Conservation (phyloP, 2,797 vertebrate genomes). For the Tolypeutes matacus region DNA sequence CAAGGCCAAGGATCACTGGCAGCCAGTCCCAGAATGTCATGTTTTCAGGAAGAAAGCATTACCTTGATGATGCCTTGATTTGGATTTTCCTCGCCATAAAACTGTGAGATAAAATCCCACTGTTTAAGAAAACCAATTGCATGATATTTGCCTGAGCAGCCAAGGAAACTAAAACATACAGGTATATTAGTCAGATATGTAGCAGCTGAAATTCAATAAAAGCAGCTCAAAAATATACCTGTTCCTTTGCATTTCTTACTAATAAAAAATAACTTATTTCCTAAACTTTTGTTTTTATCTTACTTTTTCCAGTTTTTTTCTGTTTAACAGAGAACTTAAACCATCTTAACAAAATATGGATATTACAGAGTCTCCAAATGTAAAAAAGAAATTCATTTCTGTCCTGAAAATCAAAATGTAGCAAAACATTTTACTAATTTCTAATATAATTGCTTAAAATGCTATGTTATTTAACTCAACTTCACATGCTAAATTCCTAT, state of each 20-base stretch:
- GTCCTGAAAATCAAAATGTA: neutral
- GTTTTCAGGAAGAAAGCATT: no score
- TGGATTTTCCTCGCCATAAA: no score
- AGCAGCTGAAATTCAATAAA: no score
- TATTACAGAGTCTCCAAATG: neutral
- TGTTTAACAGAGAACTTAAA: neutral
- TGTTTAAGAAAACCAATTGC: no score
- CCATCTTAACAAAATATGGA: neutral
- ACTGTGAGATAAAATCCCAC: no score
- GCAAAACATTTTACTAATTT: neutral
- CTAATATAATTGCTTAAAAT: neutral
- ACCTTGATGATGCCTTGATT: no score
- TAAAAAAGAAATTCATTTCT: neutral
- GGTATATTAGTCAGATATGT: no score
- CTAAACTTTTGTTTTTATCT: neutral
- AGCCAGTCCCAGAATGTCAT: no score
- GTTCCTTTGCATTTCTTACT: neutral
- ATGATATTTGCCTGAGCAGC: no score
- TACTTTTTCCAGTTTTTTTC: neutral
- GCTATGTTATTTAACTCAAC: neutral
- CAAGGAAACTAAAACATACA: no score
- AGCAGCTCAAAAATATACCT: no score
- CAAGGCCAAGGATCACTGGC: no score
- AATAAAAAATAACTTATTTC: neutral
- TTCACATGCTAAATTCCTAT: neutral